Evolutionary conservation across 2,797 vertebrate species (phyloP), one percentile per base, ranked within the genome.

Genomic region (Echeneis naucrates): DNA sequence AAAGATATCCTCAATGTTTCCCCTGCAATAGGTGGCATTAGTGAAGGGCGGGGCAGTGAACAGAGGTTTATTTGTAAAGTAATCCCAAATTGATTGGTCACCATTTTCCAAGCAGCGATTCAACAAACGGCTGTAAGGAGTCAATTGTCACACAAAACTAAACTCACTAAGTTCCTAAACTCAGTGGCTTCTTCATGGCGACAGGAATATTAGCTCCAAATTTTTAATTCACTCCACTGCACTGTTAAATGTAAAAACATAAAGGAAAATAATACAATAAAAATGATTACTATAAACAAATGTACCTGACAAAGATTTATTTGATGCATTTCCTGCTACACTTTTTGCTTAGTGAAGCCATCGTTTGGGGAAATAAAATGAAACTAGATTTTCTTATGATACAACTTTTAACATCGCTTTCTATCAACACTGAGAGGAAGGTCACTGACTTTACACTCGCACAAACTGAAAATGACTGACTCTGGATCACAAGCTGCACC

Each of bases 1-100:
- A 84, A 75, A 72, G 26, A 57, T 67, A 64, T 64, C 35, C 26
- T 74, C 55, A 70, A 6, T 68, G 72, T 83, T 78, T 80, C 47
- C 51, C 70, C 52, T 42, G 5, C 51, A 48, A 51, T 59, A n/a
- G 4, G 27, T 51, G 17, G 6, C 32, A 47, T 75, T 55, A 63
- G 58, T 56, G 54, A 24, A 24, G 2, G 30, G 26, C 35, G 58
- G 23, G 19, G 30, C 11, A 19, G 17, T 48, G 24, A 52, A 75
- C n/a, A 48, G 64, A 21, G 1, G 4, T 67, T 33, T 37, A 50
- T 61, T 68, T 58, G 37, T 61, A 38, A 71, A 62, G 12, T 23
- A 70, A 77, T 23, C 45, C 27, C 5, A 30, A 56, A 57, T 21
- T 38, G 3, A 66, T 66, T 30, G 0, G 55, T 53, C 27, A 65